phyloP scores from a whole-genome alignment of 2,113 vertebrate genomes.

The Pseudopodoces humilis region DNA sequence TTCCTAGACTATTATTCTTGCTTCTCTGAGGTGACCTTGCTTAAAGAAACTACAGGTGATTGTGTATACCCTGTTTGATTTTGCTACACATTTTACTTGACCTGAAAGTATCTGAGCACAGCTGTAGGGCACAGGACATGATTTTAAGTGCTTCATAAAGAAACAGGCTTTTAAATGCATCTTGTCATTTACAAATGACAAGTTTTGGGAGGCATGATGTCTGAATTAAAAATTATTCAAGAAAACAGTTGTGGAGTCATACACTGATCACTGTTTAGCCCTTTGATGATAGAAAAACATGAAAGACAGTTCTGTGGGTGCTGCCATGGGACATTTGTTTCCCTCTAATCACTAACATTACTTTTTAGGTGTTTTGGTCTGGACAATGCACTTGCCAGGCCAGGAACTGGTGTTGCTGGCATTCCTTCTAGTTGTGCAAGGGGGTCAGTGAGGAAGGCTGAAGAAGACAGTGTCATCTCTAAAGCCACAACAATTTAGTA shows the following conservation, averaged over 20 bases:
- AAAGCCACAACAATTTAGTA: not conserved
- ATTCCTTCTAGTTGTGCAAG: not conserved
- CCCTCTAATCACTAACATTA: not conserved
- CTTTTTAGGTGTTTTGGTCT: not conserved
- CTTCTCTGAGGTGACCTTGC: not conserved
- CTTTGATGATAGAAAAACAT: not conserved
- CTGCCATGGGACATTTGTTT: not conserved
- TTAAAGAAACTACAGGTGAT: not conserved
- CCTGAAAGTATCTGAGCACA: not conserved
- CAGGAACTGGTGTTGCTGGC: not conserved
- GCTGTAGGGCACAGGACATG: not conserved
- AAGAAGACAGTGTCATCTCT: not conserved
- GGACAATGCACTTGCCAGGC: not conserved
- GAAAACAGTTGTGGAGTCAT: not conserved
- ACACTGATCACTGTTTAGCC: not conserved
- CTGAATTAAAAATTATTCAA: not conserved
- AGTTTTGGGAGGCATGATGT: not conserved
- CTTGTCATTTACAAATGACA: not conserved
- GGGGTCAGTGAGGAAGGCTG: not conserved
- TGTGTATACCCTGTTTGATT: not conserved
- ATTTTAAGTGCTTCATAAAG: not conserved
- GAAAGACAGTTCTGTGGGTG: rapidly evolving
- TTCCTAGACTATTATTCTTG: not conserved
- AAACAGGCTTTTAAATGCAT: not conserved
- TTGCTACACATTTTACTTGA: not conserved